phyloP scores from a whole-genome alignment of 2,113 vertebrate genomes.

The Hippolais icterina region DNA sequence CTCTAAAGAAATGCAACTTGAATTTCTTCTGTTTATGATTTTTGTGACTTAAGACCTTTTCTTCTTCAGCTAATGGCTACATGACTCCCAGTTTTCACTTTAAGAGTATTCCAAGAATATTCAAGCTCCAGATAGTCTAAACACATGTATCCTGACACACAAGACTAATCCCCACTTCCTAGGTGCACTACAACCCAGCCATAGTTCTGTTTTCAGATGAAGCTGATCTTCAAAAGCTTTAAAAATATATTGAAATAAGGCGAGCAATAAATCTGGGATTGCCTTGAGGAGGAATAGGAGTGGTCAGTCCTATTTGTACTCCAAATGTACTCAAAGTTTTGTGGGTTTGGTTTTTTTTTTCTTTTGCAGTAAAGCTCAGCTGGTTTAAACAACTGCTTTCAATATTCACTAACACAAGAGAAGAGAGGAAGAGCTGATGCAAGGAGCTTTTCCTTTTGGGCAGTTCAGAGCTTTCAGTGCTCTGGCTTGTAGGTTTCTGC shows the following conservation, averaged over 20 bases:
- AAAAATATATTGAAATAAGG: neutral
- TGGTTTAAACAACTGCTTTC: neutral
- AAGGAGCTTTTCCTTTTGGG: neutral
- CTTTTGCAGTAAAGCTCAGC: neutral
- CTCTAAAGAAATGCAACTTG: neutral
- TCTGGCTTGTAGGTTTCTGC: neutral
- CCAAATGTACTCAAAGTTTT: neutral
- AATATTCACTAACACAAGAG: neutral
- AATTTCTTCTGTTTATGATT: neutral
- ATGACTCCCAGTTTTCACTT: neutral
- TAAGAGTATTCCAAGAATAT: neutral
- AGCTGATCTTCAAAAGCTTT: neutral
- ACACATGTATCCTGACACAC: rapidly evolving
- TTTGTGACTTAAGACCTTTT: neutral
- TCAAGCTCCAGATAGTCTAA: neutral
- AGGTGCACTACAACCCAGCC: neutral
- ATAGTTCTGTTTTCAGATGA: neutral
- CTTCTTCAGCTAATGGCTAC: neutral
- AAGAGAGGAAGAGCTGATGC: neutral
- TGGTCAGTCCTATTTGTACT: neutral
- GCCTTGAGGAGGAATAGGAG: neutral
- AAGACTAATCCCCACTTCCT: neutral
- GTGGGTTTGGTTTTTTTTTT: too few relatives aligned
- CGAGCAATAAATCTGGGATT: neutral
- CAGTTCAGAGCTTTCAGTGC: neutral